Base-by-base conservation (phyloP, 1,140 invertebrate species). In the Telenomus remus region DNA sequence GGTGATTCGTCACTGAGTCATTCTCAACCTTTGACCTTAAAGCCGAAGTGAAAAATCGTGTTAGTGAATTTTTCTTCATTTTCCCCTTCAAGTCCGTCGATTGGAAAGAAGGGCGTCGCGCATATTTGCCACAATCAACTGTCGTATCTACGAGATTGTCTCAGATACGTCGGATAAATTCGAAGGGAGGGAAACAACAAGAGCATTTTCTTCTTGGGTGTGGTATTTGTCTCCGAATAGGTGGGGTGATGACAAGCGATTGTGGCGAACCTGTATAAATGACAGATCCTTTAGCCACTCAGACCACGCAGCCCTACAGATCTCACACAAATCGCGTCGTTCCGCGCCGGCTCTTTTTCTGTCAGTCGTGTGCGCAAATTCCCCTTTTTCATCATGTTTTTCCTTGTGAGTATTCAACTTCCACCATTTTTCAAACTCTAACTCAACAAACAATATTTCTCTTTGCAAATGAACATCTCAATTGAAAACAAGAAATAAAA, bases 221-320 rank as follows among this genome's bases (percentile, higher is more conserved):
- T 82, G 83, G 80, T 81, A 60, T 71, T 49, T 42, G 47, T 72
- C 56, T 46, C 51, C 49, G 71, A 53, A 74, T 53, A 78, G 82
- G 86, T 84, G 83, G 85, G 84, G 84, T 80, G 79, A 64, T 78
- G 64, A 69, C 70, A 64, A 65, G 75, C 76, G 78, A 79, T 77
- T 73, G 68, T 71, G 57, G 77, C 69, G 72, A 81, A 85, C 81
- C 80, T 83, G 82, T 88, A 88, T 88, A 87, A 87, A 86, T 87
- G 82, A 79, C 81, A 81, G 85, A 83, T 81, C 76, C 65, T 61
- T 27, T 63, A 73, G 76, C 55, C 56, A 15, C 76, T 71, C 49
- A 78, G 76, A 73, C 53, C 81, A 84, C 83, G 81, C 81, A 73
- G 80, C 79, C 69, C 68, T 56, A 66, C 35, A 50, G 55, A 79